Evolutionary conservation across 1,140 invertebrate species (phyloP).

Genomic region (Drosophila athabasca): DNA sequence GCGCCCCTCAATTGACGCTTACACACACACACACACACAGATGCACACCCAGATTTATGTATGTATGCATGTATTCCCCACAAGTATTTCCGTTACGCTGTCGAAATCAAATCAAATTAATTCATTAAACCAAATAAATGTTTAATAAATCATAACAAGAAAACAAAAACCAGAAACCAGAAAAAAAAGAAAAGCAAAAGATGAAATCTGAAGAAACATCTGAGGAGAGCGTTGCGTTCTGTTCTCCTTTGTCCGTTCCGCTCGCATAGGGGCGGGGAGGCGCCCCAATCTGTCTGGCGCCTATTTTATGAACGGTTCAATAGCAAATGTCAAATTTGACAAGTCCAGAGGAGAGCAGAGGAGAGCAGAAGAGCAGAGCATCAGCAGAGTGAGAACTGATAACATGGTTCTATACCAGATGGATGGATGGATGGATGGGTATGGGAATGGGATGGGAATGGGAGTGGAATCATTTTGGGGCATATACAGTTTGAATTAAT

Average conservation of each 20-base stretch:
- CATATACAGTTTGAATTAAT: slow-evolving; percentile 32
- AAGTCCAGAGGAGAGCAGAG: slow-evolving; percentile 25
- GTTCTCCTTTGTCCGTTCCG: slow-evolving; percentile 16
- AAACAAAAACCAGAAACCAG: slow-evolving; percentile 58
- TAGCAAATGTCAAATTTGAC: slow-evolving; percentile 77
- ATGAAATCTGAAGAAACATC: slow-evolving; percentile 19
- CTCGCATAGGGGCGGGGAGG: not conserved
- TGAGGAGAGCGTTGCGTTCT: slow-evolving; percentile 6
- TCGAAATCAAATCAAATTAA: slow-evolving; percentile 77
- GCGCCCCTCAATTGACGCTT: slow-evolving; percentile 52
- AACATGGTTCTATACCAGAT: not conserved
- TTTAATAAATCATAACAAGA: slow-evolving; percentile 75
- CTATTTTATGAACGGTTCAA: slow-evolving; percentile 76
- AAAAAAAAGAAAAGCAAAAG: slow-evolving; percentile 1
- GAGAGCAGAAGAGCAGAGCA: not conserved
- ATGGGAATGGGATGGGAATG: not conserved
- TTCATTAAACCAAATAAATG: slow-evolving; percentile 78
- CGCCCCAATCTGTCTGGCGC: slow-evolving; percentile 70
- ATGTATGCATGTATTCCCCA: too few relatives aligned
- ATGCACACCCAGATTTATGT: not conserved
- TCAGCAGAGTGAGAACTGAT: slow-evolving; percentile 19
- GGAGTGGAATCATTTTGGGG: not conserved
- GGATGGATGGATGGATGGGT: not conserved
- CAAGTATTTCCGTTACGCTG: slow-evolving; percentile 50
- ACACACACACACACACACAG: slow-evolving; percentile 4